phyloP scores from a whole-genome alignment of 1,140 invertebrate genomes.

The Belonocnema kinseyi region DNA sequence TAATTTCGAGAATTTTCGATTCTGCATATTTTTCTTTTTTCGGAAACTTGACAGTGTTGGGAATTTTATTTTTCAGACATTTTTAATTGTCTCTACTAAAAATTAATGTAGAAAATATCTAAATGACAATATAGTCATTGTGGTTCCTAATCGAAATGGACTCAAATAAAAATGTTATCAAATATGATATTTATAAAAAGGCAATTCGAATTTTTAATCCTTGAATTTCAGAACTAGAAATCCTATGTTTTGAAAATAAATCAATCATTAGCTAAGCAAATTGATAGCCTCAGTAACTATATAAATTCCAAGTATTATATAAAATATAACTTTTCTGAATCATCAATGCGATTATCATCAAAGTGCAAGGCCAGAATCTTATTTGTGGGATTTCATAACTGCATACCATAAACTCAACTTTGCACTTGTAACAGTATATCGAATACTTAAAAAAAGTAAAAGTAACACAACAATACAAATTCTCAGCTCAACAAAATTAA shows the following conservation, averaged over 20 bases:
- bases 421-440: slow-evolving; percentile 60
- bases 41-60: no score
- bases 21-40: no score
- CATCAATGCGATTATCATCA: slow-evolving; percentile 26
- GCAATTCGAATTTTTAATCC: no score
- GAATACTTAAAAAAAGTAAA: slow-evolving; percentile 35
- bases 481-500: background rate
- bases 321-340: slow-evolving; percentile 2
- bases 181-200: no score
- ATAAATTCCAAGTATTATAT: background rate
- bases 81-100: no score
- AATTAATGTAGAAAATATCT: no score
- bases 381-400: slow-evolving; percentile 37
- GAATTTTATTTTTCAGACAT: no score
- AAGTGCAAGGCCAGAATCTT: slow-evolving; percentile 29
- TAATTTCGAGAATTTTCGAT: no score
- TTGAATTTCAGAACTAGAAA: no score
- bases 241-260: background rate
- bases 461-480: background rate
- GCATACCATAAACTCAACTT: slow-evolving; percentile 40
- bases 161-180: no score
- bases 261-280: background rate
- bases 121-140: no score
- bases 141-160: no score
- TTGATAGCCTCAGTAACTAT: background rate